Base-by-base conservation (phyloP, 2,113 vertebrate species). In the Saguinus midas region DNA sequence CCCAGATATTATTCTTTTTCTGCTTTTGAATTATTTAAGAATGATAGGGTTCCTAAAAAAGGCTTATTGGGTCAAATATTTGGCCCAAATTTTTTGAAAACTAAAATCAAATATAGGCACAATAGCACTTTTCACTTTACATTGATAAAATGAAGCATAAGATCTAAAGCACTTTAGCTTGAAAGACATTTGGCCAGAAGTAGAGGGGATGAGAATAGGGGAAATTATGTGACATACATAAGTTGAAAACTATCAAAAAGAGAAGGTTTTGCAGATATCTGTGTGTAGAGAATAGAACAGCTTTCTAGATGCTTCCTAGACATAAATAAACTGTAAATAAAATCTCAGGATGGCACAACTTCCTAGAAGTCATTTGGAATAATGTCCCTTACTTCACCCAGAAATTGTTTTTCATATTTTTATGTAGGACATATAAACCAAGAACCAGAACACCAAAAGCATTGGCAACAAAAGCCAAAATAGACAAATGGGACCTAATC, bases 101-200 rank as follows among this genome's bases (percentile, higher is more conserved):
- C 37, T 27, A 84, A 32, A 89, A 90, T 84, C 10, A 95, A 87
- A 92, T 90, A 80, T 43, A 92, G 40, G 35, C 40, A 87, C 17
- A 75, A 43, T 61, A 93, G 17, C 52, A 90, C 40, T 95, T 96
- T 92, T 82, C 64, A 95, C n/a, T 91, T 95, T 35, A 75, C 25
- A 90, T 55, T 79, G 40, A 94, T 94, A 97, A 92, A 95, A 93
- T 75, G 37, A 89, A 90, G 45, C 25, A 87, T 57, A 82, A 96
- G 93, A 58, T 37, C 79, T 75, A 61, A 90, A 91, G 43, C 37
- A 76, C 32, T 94, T 90, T 81, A 87, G 27, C 52, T 48, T 37
- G 58, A 83, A 90, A 94, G 45, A 55, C 45, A 72, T 87, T 92
- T 97, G 57, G 16, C 40, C 55, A 94, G n/a, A 87, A 94, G 17